These are phyloP conservation scores for Lonchura striata DNA, from an alignment of 2,113 vertebrate genomes.

Conservation along the genomic window DNA sequence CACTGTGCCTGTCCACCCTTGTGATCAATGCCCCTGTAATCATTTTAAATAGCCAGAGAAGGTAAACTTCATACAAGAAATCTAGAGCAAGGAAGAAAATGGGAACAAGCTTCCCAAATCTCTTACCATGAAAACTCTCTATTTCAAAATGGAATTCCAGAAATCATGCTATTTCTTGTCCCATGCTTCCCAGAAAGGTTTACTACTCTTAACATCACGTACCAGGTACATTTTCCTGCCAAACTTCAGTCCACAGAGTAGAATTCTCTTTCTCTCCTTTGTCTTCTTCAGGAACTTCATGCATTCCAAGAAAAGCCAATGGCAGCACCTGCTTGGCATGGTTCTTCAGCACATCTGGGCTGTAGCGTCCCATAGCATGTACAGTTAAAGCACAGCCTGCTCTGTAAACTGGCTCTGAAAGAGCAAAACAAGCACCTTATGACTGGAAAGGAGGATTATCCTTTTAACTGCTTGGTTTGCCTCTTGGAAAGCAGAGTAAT, in stretches of 20 bases:
- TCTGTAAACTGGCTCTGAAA: constrained; percentile 86
- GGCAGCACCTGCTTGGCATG: constrained; percentile 89
- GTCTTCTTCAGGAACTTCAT: constrained; percentile 89
- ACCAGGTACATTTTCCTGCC: constrained; percentile 99
- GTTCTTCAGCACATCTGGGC: constrained; percentile 91
- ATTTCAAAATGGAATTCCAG: neutral
- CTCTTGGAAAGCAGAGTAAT: neutral
- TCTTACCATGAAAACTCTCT: neutral
- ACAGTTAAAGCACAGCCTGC: constrained; percentile 86
- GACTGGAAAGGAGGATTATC: neutral
- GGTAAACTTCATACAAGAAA: neutral
- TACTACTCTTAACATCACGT: neutral
- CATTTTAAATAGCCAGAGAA: neutral
- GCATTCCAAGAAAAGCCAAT: constrained; percentile 96
- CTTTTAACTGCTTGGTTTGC: neutral
- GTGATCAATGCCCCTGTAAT: neutral
- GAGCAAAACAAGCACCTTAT: neutral
- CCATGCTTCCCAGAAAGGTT: neutral
- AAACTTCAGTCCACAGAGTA: constrained; percentile 90
- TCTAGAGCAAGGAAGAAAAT: neutral
- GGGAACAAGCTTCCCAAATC: neutral
- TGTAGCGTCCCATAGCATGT: constrained; percentile 93
- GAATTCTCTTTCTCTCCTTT: constrained; percentile 86
- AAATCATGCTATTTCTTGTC: neutral
- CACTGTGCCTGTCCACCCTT: neutral